A percentile compares a stretch with the other conserved stretches of the same genome.
These are phyloP conservation scores for Equus przewalskii DNA, from an alignment of 2,113 vertebrate genomes.

Conservation along the genomic window DNA sequence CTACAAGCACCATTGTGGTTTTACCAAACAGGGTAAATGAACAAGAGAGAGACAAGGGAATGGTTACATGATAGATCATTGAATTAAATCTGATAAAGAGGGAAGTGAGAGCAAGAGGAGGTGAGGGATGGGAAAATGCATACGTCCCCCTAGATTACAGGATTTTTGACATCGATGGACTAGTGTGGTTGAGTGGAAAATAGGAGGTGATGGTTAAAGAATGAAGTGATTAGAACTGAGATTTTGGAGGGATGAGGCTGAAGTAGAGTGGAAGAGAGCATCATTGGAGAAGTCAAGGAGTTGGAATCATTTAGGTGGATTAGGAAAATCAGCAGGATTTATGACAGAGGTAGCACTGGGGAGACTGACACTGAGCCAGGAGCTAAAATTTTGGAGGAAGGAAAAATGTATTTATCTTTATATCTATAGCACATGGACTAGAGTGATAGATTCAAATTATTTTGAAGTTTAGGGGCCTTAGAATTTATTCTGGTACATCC, in stretches of 20 bases:
- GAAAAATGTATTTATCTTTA: not conserved
- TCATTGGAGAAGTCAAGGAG: not conserved
- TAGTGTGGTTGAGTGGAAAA: not conserved
- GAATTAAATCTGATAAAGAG: not conserved
- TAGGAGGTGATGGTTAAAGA: not conserved
- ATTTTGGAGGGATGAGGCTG: not conserved
- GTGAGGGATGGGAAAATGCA: not conserved
- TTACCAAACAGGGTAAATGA: not conserved
- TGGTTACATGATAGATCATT: not conserved
- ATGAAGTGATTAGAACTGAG: not conserved
- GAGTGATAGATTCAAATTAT: slow-evolving; percentile 11
- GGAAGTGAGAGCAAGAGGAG: not conserved
- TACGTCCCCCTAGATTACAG: not conserved
- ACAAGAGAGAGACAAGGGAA: not conserved
- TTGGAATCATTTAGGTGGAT: not conserved
- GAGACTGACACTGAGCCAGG: not conserved
- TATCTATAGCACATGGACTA: not conserved
- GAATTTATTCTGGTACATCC: not conserved
- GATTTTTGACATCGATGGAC: not conserved
- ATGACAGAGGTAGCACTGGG: not conserved
- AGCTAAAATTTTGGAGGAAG: not conserved
- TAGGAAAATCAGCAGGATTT: not conserved
- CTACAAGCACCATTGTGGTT: not conserved
- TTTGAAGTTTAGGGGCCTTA: not conserved
- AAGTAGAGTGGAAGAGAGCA: not conserved